A percentile compares a stretch with the other conserved stretches of the same genome.
Conservation (phyloP, 2,797 vertebrate species). For the Halcyon badia region DNA sequence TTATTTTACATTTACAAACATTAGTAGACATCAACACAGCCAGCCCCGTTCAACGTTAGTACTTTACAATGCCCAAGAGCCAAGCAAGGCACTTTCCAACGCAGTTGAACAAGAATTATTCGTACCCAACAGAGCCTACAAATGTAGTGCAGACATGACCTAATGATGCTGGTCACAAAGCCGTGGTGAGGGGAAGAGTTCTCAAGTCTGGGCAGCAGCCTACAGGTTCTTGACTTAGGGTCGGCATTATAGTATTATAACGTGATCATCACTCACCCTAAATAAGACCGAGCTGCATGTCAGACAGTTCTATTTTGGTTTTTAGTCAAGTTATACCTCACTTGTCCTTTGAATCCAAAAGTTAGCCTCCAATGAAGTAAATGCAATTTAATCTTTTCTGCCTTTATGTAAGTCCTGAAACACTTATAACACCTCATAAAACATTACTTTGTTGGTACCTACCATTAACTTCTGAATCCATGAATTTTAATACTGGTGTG, state of each 20-base stretch:
- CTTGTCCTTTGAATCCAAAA: constrained; percentile 7
- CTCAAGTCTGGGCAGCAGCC: not conserved
- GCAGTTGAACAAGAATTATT: not conserved
- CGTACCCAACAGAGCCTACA: not conserved
- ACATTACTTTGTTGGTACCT: constrained; percentile 21
- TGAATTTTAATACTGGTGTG: constrained; percentile 19
- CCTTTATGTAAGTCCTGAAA: not conserved
- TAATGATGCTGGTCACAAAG: constrained; percentile 8
- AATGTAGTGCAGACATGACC: not conserved
- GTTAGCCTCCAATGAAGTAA: not conserved
- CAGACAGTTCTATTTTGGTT: not conserved
- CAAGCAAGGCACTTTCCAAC: not conserved
- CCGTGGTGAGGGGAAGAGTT: not conserved
- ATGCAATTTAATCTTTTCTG: not conserved
- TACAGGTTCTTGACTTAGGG: not conserved
- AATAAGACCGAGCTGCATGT: not conserved
- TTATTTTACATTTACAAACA: not conserved
- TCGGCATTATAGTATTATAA: not conserved
- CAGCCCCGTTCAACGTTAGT: not conserved
- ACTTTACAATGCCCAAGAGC: not conserved
- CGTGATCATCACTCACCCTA: not conserved
- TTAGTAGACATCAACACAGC: fast-evolving
- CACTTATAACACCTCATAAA: constrained; percentile 49
- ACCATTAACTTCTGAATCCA: constrained; percentile 20
- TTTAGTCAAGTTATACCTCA: constrained; percentile 17